Percentiles rank a stretch among this genome's conserved stretches.
Conservation (phyloP, 2,113 vertebrate species). For the Barbus barbus region DNA sequence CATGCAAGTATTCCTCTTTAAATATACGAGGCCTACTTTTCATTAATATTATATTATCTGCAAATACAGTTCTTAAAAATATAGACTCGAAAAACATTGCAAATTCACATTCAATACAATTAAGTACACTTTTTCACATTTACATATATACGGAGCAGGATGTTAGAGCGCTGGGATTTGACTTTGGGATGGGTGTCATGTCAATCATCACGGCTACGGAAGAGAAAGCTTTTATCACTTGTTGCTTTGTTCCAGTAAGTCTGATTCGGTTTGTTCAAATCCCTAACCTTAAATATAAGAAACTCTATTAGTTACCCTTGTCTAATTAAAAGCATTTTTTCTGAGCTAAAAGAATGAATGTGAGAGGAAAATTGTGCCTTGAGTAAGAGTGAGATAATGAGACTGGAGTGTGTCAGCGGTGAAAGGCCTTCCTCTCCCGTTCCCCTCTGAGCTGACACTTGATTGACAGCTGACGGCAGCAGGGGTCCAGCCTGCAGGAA, state of each 20-base stretch:
- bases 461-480: conserved; percentile 36
- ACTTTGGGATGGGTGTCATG: background rate
- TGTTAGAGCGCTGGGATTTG: background rate
- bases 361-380: background rate
- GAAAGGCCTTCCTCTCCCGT: conserved; percentile 24
- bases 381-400: background rate
- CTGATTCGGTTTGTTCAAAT: background rate
- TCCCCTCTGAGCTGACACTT: conserved; percentile 9
- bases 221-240: background rate
- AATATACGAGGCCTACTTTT: too few relatives aligned
- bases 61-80: too few relatives aligned
- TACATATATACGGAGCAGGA: background rate
- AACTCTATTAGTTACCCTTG: background rate
- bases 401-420: background rate
- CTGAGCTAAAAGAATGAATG: background rate
- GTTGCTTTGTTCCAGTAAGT: background rate
- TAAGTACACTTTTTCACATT: background rate
- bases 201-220: too few relatives aligned
- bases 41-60: too few relatives aligned
- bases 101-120: background rate
- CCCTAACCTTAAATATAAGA: background rate
- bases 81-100: too few relatives aligned
- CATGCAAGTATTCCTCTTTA: too few relatives aligned
- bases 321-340: background rate
- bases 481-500: background rate